These are phyloP conservation scores for Crotalus helleri DNA, from an alignment of 2,113 vertebrate genomes.

Conservation along the genomic window DNA sequence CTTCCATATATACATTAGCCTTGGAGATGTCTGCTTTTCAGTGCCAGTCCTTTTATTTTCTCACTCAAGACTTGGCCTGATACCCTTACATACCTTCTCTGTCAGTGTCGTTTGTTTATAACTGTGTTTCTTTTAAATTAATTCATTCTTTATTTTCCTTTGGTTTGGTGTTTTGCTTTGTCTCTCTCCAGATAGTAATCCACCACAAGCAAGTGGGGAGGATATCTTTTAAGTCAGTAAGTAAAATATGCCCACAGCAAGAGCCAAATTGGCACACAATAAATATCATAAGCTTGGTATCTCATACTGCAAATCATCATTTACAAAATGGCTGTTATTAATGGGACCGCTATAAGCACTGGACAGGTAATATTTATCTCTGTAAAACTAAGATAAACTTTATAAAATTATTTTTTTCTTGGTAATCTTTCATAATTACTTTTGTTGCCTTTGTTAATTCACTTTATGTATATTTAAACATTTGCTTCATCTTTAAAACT, in stretches of 20 bases:
- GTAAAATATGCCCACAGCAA: not conserved
- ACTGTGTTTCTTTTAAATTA: not conserved
- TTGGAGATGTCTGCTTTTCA: not conserved
- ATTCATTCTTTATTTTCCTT: not conserved
- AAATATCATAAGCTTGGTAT: not conserved
- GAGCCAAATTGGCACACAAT: not conserved
- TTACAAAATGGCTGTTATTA: not conserved
- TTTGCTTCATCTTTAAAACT: constrained; percentile 24
- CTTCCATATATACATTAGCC: not conserved
- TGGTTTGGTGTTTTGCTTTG: too few relatives aligned
- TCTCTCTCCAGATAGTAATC: too few relatives aligned
- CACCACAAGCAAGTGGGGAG: too few relatives aligned
- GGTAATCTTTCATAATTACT: constrained; percentile 10
- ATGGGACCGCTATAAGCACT: not conserved
- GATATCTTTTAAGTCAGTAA: too few relatives aligned
- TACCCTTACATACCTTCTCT: not conserved
- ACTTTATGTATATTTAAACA: constrained; percentile 1
- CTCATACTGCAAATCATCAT: not conserved
- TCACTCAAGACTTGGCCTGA: not conserved
- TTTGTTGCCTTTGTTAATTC: not conserved
- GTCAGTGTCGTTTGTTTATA: not conserved
- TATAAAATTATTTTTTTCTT: not conserved
- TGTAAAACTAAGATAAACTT: constrained; percentile 16
- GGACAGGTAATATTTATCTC: not conserved
- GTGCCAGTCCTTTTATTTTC: not conserved